A percentile compares a stretch with the other conserved stretches of the same genome.
phyloP scores from a whole-genome alignment of 1,140 invertebrate genomes.

The Aporrectodea caliginosa region DNA sequence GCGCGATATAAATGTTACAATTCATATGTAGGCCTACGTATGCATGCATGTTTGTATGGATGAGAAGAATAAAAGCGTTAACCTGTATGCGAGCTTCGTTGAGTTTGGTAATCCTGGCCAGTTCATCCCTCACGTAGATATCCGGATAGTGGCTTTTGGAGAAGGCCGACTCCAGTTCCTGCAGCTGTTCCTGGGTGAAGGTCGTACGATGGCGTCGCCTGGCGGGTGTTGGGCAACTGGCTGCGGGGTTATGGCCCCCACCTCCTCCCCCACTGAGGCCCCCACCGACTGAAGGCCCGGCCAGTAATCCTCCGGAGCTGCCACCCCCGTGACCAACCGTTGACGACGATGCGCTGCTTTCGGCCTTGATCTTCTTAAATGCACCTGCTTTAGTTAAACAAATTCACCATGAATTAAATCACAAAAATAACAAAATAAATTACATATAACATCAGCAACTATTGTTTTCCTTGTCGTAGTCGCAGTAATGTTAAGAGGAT shows the following conservation, averaged over 20 bases:
- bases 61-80: too few relatives aligned
- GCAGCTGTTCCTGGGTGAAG: slow-evolving; percentile 97
- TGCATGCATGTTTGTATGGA: background rate
- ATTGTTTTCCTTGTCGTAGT: too few relatives aligned
- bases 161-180: slow-evolving; percentile 98
- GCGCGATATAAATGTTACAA: background rate
- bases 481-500: too few relatives aligned
- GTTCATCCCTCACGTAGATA: slow-evolving; percentile 98
- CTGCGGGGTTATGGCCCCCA: slow-evolving; percentile 78
- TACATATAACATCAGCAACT: too few relatives aligned
- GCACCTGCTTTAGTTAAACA: slow-evolving; percentile 75
- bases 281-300: background rate
- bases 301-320: background rate
- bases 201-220: slow-evolving; percentile 93
- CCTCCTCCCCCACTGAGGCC: slow-evolving; percentile 47
- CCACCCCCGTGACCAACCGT: background rate
- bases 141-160: slow-evolving; percentile 99
- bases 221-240: slow-evolving; percentile 92
- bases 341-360: slow-evolving; percentile 59
- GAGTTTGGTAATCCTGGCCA: slow-evolving; percentile 97
- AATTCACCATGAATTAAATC: too few relatives aligned
- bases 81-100: slow-evolving; percentile 99
- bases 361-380: slow-evolving; percentile 94
- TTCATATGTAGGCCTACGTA: too few relatives aligned
- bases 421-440: too few relatives aligned